Conservation (phyloP, 2,888 invertebrate genomes). For the Lapara coniferarum region DNA sequence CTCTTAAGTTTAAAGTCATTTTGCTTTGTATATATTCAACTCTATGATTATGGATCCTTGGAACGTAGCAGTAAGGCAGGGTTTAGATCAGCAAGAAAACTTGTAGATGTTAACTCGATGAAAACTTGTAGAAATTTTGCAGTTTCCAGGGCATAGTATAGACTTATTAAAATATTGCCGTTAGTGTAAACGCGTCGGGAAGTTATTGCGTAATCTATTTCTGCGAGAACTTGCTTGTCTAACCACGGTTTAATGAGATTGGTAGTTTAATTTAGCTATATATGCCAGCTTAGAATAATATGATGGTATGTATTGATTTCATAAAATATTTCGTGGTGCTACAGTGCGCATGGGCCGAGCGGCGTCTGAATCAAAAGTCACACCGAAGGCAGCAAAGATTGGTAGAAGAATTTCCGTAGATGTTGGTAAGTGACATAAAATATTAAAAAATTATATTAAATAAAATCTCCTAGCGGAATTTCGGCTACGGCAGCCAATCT, state of each 20-base stretch:
- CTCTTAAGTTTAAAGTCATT: background rate
- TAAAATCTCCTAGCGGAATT: no score
- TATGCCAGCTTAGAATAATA: background rate
- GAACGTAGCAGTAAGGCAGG: background rate
- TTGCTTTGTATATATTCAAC: background rate
- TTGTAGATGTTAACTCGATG: no score
- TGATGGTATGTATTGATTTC: background rate
- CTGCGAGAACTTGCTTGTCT: no score
- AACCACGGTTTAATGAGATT: background rate
- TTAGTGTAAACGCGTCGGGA: no score
- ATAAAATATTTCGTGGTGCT: background rate
- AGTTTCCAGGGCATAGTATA: no score
- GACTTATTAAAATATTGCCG: no score
- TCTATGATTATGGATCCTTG: background rate
- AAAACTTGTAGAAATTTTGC: no score
- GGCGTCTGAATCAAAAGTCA: slow-evolving; percentile 61
- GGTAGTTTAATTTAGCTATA: no score
- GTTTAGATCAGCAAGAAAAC: no score
- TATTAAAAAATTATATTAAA: background rate
- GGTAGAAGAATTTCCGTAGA: slow-evolving; percentile 65
- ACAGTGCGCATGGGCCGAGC: slow-evolving; percentile 63
- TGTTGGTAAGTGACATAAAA: slow-evolving; percentile 53
- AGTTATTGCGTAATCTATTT: no score
- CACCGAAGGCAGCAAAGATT: slow-evolving; percentile 58
- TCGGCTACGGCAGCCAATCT: no score